These are phyloP conservation scores for Leucophenga montana DNA, from an alignment of 2,888 invertebrate genomes.

Conservation along the genomic window DNA sequence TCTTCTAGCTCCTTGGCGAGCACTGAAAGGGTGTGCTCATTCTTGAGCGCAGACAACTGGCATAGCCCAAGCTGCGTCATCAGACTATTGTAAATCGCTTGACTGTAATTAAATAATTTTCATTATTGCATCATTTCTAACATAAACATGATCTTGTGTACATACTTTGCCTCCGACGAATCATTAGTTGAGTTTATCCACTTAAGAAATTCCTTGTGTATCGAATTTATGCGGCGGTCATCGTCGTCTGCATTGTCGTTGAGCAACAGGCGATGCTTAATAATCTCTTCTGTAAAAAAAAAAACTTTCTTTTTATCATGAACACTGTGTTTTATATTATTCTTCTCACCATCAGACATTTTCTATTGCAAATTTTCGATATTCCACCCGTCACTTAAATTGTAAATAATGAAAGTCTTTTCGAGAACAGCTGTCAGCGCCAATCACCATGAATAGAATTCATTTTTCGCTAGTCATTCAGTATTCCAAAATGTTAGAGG, in stretches of 20 bases:
- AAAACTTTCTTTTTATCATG: constrained; percentile 3
- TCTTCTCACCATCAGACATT: constrained; percentile 45
- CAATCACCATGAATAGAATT: too few species aligned
- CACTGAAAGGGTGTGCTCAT: constrained; percentile 85
- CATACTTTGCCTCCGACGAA: constrained; percentile 79
- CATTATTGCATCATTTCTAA: neutral
- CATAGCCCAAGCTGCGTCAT: constrained; percentile 88
- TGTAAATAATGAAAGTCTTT: too few species aligned
- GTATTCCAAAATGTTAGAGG: too few species aligned
- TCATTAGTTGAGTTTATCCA: constrained; percentile 82
- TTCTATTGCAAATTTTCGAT: constrained; percentile 3
- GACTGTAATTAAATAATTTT: constrained; percentile 71
- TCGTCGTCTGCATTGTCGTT: constrained; percentile 99
- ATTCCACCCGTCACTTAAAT: too few species aligned
- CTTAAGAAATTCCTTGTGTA: constrained; percentile 88
- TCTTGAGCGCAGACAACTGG: constrained; percentile 90
- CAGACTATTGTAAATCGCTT: constrained; percentile 84
- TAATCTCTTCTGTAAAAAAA: constrained; percentile 87
- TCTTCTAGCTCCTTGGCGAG: constrained; percentile 88
- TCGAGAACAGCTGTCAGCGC: too few species aligned
- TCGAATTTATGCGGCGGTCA: constrained; percentile 88
- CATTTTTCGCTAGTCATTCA: too few species aligned
- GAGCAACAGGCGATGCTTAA: constrained; percentile 89
- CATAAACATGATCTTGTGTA: neutral
- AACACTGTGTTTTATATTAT: neutral